These are phyloP conservation scores for Coelinius sp. DNA, from an alignment of 2,888 invertebrate species.

Conservation along the genomic window DNA sequence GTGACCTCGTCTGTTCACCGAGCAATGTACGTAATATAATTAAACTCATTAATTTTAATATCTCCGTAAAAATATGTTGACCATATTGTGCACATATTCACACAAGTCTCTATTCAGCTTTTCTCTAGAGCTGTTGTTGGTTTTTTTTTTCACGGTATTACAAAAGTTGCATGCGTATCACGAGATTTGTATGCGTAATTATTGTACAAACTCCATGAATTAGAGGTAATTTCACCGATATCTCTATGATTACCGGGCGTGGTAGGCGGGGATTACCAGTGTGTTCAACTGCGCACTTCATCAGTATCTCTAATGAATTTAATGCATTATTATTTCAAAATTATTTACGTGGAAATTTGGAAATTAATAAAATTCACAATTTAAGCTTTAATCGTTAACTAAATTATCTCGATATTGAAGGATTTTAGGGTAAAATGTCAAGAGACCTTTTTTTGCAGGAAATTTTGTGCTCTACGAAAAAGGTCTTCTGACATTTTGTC, in stretches of 20 bases:
- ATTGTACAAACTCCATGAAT: constrained; percentile 33
- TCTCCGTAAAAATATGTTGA: constrained; percentile 44
- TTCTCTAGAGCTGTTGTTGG: constrained; percentile 13
- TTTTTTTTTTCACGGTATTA: not conserved
- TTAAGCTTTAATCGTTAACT: too few relatives aligned
- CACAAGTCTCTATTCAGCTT: not conserved
- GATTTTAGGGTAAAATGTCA: too few relatives aligned
- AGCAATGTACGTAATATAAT: constrained; percentile 51
- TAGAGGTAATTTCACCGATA: constrained; percentile 37
- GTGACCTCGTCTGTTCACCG: constrained; percentile 47
- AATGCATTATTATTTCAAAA: not conserved
- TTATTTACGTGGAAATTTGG: too few relatives aligned
- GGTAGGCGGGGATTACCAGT: constrained; percentile 16
- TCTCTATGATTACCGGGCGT: constrained; percentile 34
- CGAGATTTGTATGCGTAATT: constrained; percentile 16
- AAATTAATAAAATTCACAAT: too few relatives aligned
- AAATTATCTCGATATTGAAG: too few relatives aligned
- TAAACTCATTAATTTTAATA: constrained; percentile 54
- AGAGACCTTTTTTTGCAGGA: too few relatives aligned
- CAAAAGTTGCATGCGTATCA: constrained; percentile 17
- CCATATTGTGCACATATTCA: constrained; percentile 6
- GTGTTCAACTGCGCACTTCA: constrained; percentile 1
- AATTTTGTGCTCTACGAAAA: too few relatives aligned
- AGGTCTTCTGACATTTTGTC: too few relatives aligned
- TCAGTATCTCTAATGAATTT: not conserved